phyloP scores from a whole-genome alignment of 2,888 invertebrate species.

The Notodonta dromedarius region DNA sequence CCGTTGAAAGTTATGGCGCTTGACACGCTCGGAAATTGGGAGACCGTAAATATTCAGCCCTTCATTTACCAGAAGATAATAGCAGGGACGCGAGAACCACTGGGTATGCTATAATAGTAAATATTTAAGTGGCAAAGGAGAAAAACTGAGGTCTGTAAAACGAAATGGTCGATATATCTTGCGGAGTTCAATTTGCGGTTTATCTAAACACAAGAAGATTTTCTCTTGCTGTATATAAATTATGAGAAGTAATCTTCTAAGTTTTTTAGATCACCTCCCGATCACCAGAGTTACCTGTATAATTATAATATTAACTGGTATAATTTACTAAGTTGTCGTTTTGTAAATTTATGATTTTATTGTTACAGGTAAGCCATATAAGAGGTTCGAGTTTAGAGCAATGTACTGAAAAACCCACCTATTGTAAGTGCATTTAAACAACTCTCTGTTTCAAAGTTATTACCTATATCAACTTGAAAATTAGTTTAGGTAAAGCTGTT shows the following conservation, averaged over 20 bases:
- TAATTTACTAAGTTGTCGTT: slow-evolving; percentile 4
- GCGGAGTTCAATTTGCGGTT: background rate
- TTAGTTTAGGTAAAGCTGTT: no score
- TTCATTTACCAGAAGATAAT: slow-evolving; percentile 28
- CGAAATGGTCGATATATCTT: background rate
- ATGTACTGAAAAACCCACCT: no score
- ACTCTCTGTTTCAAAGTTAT: no score
- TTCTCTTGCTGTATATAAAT: background rate
- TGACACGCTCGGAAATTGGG: slow-evolving; percentile 42
- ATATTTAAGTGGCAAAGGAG: slow-evolving; percentile 26
- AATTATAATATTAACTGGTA: no score
- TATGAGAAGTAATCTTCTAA: no score
- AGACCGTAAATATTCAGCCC: slow-evolving; percentile 34
- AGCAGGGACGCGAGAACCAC: background rate
- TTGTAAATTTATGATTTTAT: slow-evolving; percentile 36
- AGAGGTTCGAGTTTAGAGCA: no score
- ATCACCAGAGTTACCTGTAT: no score
- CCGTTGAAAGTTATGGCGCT: slow-evolving; percentile 25
- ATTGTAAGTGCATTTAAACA: no score
- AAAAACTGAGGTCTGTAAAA: background rate
- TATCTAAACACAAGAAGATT: background rate
- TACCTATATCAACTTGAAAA: no score
- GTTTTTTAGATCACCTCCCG: no score
- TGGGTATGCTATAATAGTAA: slow-evolving; percentile 1
- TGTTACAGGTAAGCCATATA: slow-evolving; percentile 46